Evolutionary conservation across 92 coral and sea anemone genomes (phyloP), one percentile per base, ranked within the genome.

Genomic region (Porites evermanni): DNA sequence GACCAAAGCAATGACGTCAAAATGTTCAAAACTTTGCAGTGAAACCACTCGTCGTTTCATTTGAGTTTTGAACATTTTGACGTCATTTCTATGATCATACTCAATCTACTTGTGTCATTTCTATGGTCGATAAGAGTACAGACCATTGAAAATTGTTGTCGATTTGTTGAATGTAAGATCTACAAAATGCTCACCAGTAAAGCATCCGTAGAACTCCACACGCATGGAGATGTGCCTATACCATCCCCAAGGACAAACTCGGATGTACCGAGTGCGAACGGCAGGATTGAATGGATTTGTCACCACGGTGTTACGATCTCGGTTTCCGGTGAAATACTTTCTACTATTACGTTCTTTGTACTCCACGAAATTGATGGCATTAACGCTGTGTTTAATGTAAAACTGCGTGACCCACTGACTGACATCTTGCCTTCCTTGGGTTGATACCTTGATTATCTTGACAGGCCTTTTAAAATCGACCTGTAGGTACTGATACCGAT

Each of bases 151-250:
- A n/a, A n/a, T n/a, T n/a, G n/a, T n/a, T n/a, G 47, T 38, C 0
- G 47, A 38, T 38, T 38, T 38, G 47, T 38, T 38, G 4, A 38
- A 38, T 3, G 7, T 38, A 38, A 6, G 29, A 12, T 11, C 18
- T 11, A 4, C n/a, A 17, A 50, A 19, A 24, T 20, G 61, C 89
- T 52, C 79, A 94, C 97, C 91, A 60, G 88, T 89, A 65, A 71
- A 87, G 74, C 97, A 94, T 0, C 97, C 97, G 64, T 85, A 94
- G 84, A 91, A 84, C 86, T 94, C 97, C n/a, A 89, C 79, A 71
- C 97, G 89, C 95, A 94, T 94, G 0, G 94, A 89, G 56, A 94
- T 91, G 53, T 80, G 89, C 44, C 84, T 80, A 80, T 89, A 83
- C 95, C 95, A 92, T 56, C 82, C 70, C 56, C 75, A 92, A 12